Base-by-base conservation (phyloP, 1,140 invertebrate species). In the Penaeus vannamei region DNA sequence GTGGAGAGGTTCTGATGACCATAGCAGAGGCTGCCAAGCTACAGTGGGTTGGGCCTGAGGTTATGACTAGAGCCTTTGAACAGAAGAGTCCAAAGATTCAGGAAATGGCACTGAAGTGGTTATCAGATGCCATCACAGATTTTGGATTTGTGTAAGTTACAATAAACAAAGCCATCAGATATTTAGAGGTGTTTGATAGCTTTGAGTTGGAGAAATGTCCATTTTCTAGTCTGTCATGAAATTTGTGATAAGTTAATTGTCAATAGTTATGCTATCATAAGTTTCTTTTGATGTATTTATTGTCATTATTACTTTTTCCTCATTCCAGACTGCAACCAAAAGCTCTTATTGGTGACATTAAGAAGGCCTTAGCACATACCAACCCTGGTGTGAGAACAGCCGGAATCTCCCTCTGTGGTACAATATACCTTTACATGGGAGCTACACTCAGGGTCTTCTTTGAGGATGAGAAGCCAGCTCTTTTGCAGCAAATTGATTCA, bases 41-140 rank as follows among this genome's bases (percentile, higher is more conserved):
- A 32, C 96, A 97, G 85, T 95, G 95, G 90, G 95, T 98, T 0
- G 94, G 96, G 14, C 94, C 94, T 72, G 95, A 96, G 92, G 95
- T 96, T 8, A 92, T 97, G 1, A 94, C 95, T 12, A 96, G 95
- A 92, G 96, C 96, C 0, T 97, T 98, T 92, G 95, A 92, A 79
- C 97, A 98, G 93, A 98, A 98, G 93, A 98, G 96, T 93, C 98
- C 98, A 0, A 98, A 98, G 93, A 97, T 98, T 61, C 97, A 98
- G 91, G 95, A 96, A 22, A 97, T 98, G 93, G 94, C 96, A 80
- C 94, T 98, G 26, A 94, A 95, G 53, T 98, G 97, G 97, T 93
- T 98, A 60, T 93, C 95, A 7, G 94, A 94, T 66, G 95, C 96
- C 29, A 94, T 98, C 0, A 95, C 95, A 90, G 97, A 98, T 92